A percentile compares a stretch with the other conserved stretches of the same genome.
These are phyloP conservation scores for Tonatia bakeri DNA, from an alignment of 2,113 vertebrate species.

Conservation along the genomic window DNA sequence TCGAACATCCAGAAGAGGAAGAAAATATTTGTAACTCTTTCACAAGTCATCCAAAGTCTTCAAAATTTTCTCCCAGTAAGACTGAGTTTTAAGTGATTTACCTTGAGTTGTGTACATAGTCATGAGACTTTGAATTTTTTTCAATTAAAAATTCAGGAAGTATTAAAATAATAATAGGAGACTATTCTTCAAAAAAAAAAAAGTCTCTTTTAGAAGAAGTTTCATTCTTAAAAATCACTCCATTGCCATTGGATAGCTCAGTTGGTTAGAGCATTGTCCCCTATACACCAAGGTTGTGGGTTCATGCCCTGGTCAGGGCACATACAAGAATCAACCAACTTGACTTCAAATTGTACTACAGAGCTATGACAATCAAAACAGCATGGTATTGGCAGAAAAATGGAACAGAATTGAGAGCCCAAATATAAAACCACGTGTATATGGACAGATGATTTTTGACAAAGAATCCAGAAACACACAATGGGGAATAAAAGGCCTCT, in stretches of 20 bases:
- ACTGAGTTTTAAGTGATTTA: background rate
- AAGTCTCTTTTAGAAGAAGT: conserved; percentile 27
- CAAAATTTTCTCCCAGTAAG: background rate
- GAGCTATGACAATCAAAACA: too few species aligned
- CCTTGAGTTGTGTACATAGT: background rate
- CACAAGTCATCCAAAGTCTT: background rate
- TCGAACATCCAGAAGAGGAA: background rate
- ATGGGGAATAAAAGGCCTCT: too few species aligned
- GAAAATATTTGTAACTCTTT: background rate
- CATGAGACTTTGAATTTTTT: background rate
- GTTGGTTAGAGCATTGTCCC: background rate
- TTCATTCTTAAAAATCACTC: background rate
- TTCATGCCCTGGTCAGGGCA: background rate
- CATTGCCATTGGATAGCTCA: background rate
- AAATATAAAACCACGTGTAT: too few species aligned
- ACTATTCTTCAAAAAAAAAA: background rate
- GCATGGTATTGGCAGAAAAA: too few species aligned
- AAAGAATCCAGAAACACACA: too few species aligned
- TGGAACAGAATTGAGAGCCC: too few species aligned
- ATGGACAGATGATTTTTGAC: too few species aligned
- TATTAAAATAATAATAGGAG: background rate
- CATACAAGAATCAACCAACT: too few species aligned
- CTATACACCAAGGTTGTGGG: background rate
- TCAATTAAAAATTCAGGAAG: background rate
- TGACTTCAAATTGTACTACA: too few species aligned